These are phyloP conservation scores for Callorhinus ursinus DNA, from an alignment of 2,113 vertebrate species.

Conservation along the genomic window DNA sequence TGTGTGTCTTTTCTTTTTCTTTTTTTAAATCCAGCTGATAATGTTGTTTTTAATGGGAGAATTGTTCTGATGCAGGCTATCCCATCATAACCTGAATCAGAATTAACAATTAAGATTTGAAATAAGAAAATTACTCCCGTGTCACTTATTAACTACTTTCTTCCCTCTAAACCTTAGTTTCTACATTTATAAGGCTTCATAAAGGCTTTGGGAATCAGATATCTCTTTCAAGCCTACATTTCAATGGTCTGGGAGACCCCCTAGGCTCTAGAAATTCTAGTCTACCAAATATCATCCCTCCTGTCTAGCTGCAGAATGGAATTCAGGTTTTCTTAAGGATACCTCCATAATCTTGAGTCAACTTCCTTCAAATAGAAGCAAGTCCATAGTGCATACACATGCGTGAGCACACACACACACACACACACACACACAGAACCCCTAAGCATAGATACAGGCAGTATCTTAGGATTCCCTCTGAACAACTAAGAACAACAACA, in stretches of 20 bases:
- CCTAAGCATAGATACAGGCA: neutral
- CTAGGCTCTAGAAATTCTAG: neutral
- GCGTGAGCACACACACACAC: too few species aligned
- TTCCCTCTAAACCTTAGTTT: neutral
- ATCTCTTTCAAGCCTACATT: neutral
- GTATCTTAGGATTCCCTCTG: neutral
- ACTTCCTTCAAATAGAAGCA: neutral
- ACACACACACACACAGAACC: neutral
- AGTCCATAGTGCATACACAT: too few species aligned
- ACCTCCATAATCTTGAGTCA: neutral
- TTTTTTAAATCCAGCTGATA: neutral
- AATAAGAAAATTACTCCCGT: neutral
- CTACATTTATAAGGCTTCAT: neutral
- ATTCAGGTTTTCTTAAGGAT: neutral
- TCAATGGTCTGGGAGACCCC: neutral
- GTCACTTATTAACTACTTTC: neutral
- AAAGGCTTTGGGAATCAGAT: neutral
- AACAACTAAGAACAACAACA: neutral
- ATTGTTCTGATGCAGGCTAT: neutral
- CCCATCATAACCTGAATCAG: neutral
- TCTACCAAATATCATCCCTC: rapidly evolving
- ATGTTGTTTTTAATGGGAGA: neutral
- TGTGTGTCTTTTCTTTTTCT: neutral
- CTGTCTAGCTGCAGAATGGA: neutral
- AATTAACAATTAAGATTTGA: neutral